Evolutionary conservation across 2,797 vertebrate species (phyloP).

Genomic region (Phataginus tricuspis): DNA sequence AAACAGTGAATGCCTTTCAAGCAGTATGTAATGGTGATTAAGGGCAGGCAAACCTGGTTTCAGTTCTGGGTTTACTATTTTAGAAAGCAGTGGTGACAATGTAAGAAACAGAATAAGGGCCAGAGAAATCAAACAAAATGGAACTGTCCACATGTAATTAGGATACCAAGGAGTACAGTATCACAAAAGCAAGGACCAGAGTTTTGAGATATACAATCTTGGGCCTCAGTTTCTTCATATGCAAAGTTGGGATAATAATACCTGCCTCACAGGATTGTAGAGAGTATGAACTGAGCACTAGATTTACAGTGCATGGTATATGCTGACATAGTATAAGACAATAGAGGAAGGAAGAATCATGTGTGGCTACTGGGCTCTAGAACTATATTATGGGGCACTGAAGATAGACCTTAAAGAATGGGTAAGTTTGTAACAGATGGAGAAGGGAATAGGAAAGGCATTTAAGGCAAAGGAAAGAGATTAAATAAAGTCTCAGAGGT

Average conservation of each 20-base stretch:
- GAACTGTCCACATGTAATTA: not conserved
- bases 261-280: not conserved
- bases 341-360: not conserved
- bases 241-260: slow-evolving; percentile 25
- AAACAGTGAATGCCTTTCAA: slow-evolving; percentile 42
- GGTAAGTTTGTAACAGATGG: not conserved
- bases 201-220: not conserved
- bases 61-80: slow-evolving; percentile 41
- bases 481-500: not conserved
- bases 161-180: not conserved
- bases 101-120: not conserved
- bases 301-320: not conserved
- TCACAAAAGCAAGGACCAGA: slow-evolving; percentile 29
- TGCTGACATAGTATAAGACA: not conserved
- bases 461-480: not conserved
- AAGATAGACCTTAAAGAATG: not conserved
- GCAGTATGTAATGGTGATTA: not conserved
- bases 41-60: not conserved
- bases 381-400: not conserved
- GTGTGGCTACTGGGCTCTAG: not conserved
- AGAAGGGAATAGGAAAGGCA: not conserved
- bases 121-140: slow-evolving; percentile 13
- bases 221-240: slow-evolving; percentile 4
- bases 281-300: not conserved
- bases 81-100: slow-evolving; percentile 34